phyloP scores from a whole-genome alignment of 2,888 invertebrate genomes.

The Anodontia alba region DNA sequence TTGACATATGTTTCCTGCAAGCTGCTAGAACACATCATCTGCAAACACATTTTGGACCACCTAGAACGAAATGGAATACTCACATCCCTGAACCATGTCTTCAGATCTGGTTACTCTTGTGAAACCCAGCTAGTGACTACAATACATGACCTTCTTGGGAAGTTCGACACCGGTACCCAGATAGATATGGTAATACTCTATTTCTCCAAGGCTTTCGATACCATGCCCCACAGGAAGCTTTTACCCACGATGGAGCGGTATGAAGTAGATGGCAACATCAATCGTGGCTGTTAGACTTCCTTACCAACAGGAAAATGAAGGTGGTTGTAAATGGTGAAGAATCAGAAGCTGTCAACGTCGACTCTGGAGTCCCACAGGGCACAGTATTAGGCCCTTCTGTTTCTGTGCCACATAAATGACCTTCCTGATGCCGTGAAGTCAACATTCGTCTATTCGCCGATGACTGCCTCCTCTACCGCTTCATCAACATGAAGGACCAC shows the following conservation, averaged over 20 bases:
- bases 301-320: slow-evolving; percentile 18
- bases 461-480: slow-evolving; percentile 34
- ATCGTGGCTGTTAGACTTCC: slow-evolving; percentile 27
- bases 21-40: slow-evolving; percentile 50
- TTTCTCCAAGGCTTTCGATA: slow-evolving; percentile 50
- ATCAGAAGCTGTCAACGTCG: slow-evolving; percentile 16
- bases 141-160: slow-evolving; percentile 32
- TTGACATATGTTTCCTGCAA: slow-evolving; percentile 50
- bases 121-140: no score
- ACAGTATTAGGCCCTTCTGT: slow-evolving; percentile 29
- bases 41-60: slow-evolving; percentile 50
- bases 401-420: slow-evolving; percentile 36
- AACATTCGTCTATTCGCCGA: slow-evolving; percentile 36
- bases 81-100: slow-evolving; percentile 50
- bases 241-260: slow-evolving; percentile 31
- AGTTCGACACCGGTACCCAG: slow-evolving; percentile 27
- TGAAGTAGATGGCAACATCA: slow-evolving; percentile 14
- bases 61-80: slow-evolving; percentile 47
- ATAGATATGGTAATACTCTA: slow-evolving; percentile 42
- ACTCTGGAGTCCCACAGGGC: slow-evolving; percentile 44
- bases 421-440: slow-evolving; percentile 33
- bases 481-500: slow-evolving; percentile 11
- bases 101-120: slow-evolving; percentile 43
- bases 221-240: slow-evolving; percentile 38
- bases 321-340: slow-evolving; percentile 36